Percentiles rank a stretch among this genome's conserved stretches.
These are phyloP conservation scores for Hyppa rectilinea DNA, from an alignment of 2,888 invertebrate genomes.

Conservation along the genomic window DNA sequence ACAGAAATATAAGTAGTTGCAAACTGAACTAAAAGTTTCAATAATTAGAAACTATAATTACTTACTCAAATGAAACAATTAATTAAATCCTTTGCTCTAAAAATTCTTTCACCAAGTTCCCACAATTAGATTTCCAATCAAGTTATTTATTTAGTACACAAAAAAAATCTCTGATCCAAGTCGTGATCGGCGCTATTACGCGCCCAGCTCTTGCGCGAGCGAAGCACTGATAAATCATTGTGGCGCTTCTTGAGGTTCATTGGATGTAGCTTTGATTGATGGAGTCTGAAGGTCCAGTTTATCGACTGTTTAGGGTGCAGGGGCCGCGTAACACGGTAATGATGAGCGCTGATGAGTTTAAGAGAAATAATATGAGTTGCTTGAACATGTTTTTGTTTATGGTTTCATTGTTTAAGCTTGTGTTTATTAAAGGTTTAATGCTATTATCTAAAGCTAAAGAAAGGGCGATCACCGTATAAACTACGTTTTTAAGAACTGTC, in stretches of 20 bases:
- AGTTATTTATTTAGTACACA: constrained; percentile 57
- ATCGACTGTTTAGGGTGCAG: constrained; percentile 64
- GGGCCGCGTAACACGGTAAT: constrained; percentile 67
- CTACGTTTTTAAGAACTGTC: too few relatives aligned
- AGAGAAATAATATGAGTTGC: constrained; percentile 28
- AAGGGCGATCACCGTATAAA: too few relatives aligned
- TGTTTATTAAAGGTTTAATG: background rate
- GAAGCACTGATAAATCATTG: constrained; percentile 82
- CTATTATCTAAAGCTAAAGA: background rate
- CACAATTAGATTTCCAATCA: constrained; percentile 63
- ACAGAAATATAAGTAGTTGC: too few relatives aligned
- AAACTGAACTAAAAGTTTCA: background rate
- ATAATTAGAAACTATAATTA: constrained; percentile 5
- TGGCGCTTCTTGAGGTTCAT: constrained; percentile 88
- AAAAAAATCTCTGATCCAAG: constrained; percentile 58
- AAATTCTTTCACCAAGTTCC: constrained; percentile 54
- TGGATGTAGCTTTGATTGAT: constrained; percentile 86
- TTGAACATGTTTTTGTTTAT: background rate
- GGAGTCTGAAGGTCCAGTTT: constrained; percentile 63
- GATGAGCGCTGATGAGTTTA: constrained; percentile 49
- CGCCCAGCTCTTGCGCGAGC: constrained; percentile 66
- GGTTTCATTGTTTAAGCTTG: constrained; percentile 9
- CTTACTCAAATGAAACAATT: constrained; percentile 36
- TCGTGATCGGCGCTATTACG: constrained; percentile 74
- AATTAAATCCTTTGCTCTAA: constrained; percentile 31